Percentiles rank a stretch among this genome's conserved stretches.
phyloP scores from a whole-genome alignment of 2,797 vertebrate species.

The Morelia viridis region DNA sequence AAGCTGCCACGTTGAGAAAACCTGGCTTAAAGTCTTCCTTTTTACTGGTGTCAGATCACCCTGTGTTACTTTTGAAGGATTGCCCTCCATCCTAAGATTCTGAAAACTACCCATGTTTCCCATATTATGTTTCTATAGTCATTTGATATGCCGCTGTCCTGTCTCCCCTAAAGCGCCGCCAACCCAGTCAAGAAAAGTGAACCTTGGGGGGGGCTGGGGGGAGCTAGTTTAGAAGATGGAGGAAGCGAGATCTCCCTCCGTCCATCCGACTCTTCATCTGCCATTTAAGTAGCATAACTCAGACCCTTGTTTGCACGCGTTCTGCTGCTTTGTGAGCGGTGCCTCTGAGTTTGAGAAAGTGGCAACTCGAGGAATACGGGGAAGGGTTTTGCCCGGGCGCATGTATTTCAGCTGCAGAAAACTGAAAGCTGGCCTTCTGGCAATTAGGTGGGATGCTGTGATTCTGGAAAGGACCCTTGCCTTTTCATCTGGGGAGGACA shows the following conservation, averaged over 20 bases:
- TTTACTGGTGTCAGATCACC: too few species aligned
- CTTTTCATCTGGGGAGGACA: not conserved
- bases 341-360: not conserved
- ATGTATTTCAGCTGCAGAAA: not conserved
- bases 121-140: too few species aligned
- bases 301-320: not conserved
- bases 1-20: too few species aligned
- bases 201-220: not conserved
- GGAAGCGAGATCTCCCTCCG: not conserved
- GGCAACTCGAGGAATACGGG: not conserved
- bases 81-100: too few species aligned
- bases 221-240: not conserved
- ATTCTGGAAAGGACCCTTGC: not conserved
- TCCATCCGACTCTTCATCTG: not conserved
- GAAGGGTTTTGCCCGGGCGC: fast-evolving
- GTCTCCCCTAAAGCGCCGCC: not conserved
- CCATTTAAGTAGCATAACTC: not conserved
- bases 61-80: too few species aligned
- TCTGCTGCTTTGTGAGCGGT: not conserved
- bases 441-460: not conserved
- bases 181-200: too few species aligned
- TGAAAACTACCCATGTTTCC: too few species aligned
- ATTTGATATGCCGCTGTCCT: not conserved
- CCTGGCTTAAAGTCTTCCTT: too few species aligned
- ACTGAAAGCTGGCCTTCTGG: not conserved